Evolutionary conservation across 2,113 vertebrate species (phyloP), one percentile per base, ranked within the genome.

Genomic region (Monopterus albus): DNA sequence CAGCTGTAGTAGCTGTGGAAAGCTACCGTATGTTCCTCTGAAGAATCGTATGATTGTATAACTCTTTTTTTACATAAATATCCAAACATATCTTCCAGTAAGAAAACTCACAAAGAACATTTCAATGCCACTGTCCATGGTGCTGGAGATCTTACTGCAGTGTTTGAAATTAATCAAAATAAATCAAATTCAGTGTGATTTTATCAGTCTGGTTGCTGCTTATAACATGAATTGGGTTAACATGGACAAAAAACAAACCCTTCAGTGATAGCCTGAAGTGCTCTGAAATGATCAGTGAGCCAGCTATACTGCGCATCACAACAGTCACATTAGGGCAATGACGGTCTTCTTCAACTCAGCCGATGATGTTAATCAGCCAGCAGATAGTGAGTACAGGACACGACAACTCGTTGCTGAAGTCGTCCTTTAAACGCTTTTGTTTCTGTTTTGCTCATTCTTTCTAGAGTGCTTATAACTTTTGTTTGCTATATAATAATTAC

Each of bases 61-160:
- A 59, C 4, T 21, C 23, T 36, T 57, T 39, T 49, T 39, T 20
- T 39, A 21, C 26, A 51, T 21, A 15, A 10, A 55, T 65, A 2
- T 28, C 60, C 18, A 33, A 50, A 39, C 14, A 45, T n/a, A 45
- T 45, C 67, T 33, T 63, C 36, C 28, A 63, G 12, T 28, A 20
- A n/a, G 8, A 18, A 13, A 23, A 36, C n/a, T 18, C 4, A 40
- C 25, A 36, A 47, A 36, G n/a, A 33, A 56, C 7, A 43, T 25
- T 28, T 40, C 36, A 15, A 55, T 49, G 51, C 23, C 56, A 50
- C 50, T 79, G 72, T 79, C 57, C 57, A 75, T 72, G 62, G 72
- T 75, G 46, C 72, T 79, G 23, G 67, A 72, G 17, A 55, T 43
- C 13, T 42, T n/a, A 46, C 26, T 9, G 7, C 23, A 21, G 29